A percentile compares a stretch with the other conserved stretches of the same genome.
phyloP scores from a whole-genome alignment of 2,113 vertebrate genomes.

The Coturnix japonica region DNA sequence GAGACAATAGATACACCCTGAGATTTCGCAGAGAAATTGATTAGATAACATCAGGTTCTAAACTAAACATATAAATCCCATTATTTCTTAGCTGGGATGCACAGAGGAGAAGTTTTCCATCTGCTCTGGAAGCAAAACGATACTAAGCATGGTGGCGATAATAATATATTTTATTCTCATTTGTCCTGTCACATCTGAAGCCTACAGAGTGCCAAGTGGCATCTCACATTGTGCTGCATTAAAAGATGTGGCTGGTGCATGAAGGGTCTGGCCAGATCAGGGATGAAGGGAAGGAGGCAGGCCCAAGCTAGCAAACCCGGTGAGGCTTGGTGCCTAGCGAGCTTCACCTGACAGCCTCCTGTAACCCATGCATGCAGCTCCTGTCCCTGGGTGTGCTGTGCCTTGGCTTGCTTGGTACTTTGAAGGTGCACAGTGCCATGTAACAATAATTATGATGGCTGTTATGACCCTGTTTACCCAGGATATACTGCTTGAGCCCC shows the following conservation, averaged over 20 bases:
- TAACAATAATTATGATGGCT: constrained; percentile 50
- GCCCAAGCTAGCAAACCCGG: neutral
- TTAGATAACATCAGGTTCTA: constrained; percentile 48
- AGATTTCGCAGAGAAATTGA: constrained; percentile 30
- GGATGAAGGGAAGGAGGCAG: neutral
- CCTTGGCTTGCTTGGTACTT: constrained; percentile 31
- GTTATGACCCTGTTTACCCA: constrained; percentile 47
- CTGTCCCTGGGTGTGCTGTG: neutral
- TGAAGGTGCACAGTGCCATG: constrained; percentile 21
- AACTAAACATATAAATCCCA: constrained; percentile 44
- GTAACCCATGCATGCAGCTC: neutral
- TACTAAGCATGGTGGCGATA: neutral
- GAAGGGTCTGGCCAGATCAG: neutral
- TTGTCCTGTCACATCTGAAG: neutral
- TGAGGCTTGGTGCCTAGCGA: fast-evolving
- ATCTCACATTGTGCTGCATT: neutral
- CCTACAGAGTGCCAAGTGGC: neutral
- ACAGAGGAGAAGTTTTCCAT: constrained; percentile 67
- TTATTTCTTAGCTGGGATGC: constrained; percentile 61
- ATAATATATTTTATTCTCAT: constrained; percentile 54
- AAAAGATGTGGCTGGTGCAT: fast-evolving
- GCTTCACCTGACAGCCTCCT: neutral
- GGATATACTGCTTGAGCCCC: constrained; percentile 48
- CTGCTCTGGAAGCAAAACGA: constrained; percentile 49
- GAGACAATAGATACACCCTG: constrained; percentile 36